Evolutionary conservation across 2,888 invertebrate species (phyloP).

Genomic region (Xestobium rufovillosum): DNA sequence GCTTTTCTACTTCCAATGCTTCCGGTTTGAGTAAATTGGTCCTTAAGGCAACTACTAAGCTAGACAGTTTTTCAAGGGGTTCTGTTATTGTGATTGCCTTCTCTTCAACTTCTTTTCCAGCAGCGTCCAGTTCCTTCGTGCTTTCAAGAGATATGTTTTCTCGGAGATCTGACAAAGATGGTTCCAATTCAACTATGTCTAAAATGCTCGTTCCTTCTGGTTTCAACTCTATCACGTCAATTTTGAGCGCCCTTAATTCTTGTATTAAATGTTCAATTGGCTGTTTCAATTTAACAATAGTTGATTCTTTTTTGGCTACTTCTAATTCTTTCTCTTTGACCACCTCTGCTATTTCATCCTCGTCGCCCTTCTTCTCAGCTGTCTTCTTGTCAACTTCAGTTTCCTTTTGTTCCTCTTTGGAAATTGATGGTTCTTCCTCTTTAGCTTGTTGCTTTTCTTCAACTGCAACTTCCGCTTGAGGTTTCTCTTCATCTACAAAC

Average conservation of each 20-base stretch:
- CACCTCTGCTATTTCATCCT: constrained; percentile 1
- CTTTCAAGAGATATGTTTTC: too few relatives aligned
- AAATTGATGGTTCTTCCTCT: background rate
- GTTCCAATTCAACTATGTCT: too few relatives aligned
- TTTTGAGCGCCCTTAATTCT: background rate
- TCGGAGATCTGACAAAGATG: too few relatives aligned
- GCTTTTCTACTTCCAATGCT: constrained; percentile 13
- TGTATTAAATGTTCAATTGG: background rate
- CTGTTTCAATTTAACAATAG: background rate
- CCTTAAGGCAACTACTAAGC: constrained; percentile 10
- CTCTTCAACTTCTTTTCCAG: too few relatives aligned
- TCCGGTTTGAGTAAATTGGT: constrained; percentile 7
- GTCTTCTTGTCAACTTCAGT: too few relatives aligned
- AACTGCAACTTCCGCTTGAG: background rate
- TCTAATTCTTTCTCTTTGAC: constrained; percentile 5
- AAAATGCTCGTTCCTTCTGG: background rate
- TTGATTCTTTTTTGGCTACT: too few relatives aligned
- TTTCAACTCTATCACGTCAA: background rate
- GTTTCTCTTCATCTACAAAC: background rate
- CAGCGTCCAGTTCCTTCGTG: too few relatives aligned
- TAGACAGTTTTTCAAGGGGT: constrained; percentile 13
- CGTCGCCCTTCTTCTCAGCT: too few relatives aligned
- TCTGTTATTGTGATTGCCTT: too few relatives aligned
- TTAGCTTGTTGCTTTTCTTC: too few relatives aligned
- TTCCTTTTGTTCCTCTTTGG: background rate